Evolutionary conservation across 1,140 invertebrate species (phyloP).

Genomic region (Odontomachus brunneus): DNA sequence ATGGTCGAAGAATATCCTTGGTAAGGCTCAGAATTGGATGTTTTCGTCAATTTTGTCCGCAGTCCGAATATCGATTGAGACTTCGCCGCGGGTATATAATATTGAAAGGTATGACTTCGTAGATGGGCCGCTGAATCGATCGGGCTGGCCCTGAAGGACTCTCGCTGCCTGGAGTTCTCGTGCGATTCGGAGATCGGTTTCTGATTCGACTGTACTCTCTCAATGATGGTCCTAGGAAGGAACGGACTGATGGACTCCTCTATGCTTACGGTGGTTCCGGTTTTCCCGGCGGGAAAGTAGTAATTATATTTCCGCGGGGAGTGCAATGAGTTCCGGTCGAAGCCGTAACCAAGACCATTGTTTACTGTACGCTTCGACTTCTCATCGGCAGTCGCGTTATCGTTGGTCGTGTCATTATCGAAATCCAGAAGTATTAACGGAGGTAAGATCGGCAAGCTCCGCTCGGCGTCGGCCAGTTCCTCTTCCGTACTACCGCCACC

Average conservation of each 20-base stretch:
- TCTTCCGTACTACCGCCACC: neutral
- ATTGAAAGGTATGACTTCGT: neutral
- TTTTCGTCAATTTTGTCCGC: conserved; percentile 78
- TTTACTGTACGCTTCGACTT: conserved; percentile 83
- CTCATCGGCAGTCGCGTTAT: conserved; percentile 73
- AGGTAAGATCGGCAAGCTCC: conserved; percentile 77
- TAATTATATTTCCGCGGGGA: conserved; percentile 79
- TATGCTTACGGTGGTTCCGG: conserved; percentile 82
- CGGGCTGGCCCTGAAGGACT: neutral
- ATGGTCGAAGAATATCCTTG: conserved; percentile 60
- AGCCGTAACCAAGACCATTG: conserved; percentile 81
- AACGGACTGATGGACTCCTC: conserved; percentile 84
- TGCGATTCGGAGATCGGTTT: neutral
- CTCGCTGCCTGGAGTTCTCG: neutral
- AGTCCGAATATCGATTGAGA: conserved; percentile 70
- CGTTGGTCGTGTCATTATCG: conserved; percentile 74
- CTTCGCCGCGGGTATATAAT: conserved; percentile 25
- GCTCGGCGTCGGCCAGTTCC: neutral
- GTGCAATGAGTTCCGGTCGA: conserved; percentile 77
- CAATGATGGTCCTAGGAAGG: conserved; percentile 81
- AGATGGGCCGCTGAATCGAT: neutral
- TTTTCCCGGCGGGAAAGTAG: conserved; percentile 82
- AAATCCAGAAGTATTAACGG: conserved; percentile 83
- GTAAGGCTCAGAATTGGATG: conserved; percentile 55
- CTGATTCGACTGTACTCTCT: conserved; percentile 71